These are phyloP conservation scores for Dilophus febrilis DNA, from an alignment of 2,888 invertebrate genomes.

Conservation along the genomic window DNA sequence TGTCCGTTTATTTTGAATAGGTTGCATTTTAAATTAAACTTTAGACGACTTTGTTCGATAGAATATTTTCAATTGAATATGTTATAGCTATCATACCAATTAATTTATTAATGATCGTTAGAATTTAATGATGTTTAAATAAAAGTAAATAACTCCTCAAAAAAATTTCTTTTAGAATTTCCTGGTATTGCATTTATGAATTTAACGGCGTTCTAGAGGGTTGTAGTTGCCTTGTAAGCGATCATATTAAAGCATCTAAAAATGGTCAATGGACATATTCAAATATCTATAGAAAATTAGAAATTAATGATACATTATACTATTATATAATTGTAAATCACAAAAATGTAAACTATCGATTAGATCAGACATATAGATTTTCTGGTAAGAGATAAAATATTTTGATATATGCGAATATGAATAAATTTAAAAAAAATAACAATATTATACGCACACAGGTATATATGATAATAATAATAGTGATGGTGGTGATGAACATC, in stretches of 20 bases:
- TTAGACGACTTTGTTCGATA: too few relatives aligned
- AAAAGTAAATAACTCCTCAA: too few relatives aligned
- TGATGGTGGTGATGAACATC: too few relatives aligned
- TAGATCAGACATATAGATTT: slow-evolving; percentile 40
- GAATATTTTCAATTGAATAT: too few relatives aligned
- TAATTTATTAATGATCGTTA: too few relatives aligned
- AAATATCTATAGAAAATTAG: slow-evolving; percentile 26
- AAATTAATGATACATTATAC: slow-evolving; percentile 46
- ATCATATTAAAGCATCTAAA: slow-evolving; percentile 43
- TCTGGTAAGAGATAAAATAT: slow-evolving; percentile 29
- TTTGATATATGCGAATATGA: too few relatives aligned
- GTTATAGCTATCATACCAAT: too few relatives aligned
- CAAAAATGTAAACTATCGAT: slow-evolving; percentile 48
- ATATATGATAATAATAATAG: neutral
- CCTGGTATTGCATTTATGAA: slow-evolving; percentile 49
- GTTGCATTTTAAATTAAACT: too few relatives aligned
- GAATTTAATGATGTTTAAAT: too few relatives aligned
- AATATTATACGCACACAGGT: neutral
- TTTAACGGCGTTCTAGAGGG: slow-evolving; percentile 58
- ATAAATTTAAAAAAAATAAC: too few relatives aligned
- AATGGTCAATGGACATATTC: slow-evolving; percentile 49
- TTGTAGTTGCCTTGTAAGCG: slow-evolving; percentile 46
- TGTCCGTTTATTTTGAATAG: too few relatives aligned
- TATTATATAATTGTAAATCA: slow-evolving; percentile 62
- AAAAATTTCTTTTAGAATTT: slow-evolving; percentile 24